Percentiles rank a stretch among this genome's conserved stretches.
These are phyloP conservation scores for Bradynema listronoti DNA, from an alignment of 1,140 invertebrate species.

Conservation along the genomic window DNA sequence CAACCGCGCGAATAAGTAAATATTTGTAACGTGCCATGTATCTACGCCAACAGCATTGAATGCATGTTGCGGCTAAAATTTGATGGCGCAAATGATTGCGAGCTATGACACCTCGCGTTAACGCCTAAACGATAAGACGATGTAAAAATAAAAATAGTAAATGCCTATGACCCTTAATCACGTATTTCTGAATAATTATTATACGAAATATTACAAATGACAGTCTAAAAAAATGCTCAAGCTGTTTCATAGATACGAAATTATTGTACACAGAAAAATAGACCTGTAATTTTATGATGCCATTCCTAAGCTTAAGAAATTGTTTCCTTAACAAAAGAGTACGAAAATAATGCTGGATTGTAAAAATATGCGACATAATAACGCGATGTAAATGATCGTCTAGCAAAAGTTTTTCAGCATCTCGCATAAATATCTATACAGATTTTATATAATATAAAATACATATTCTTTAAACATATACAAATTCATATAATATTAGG, in stretches of 20 bases:
- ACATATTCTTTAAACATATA: too few relatives aligned
- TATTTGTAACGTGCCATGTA: conserved; percentile 67
- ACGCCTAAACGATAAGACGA: conserved; percentile 47
- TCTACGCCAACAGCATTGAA: conserved; percentile 72
- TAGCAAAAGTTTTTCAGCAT: conserved; percentile 84
- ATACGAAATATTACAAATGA: too few relatives aligned
- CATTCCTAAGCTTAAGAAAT: conserved; percentile 70
- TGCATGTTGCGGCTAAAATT: conserved; percentile 67
- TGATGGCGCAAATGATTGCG: conserved; percentile 55
- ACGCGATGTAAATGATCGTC: conserved; percentile 78
- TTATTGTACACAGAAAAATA: too few relatives aligned
- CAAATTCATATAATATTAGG: too few relatives aligned
- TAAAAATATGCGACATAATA: conserved; percentile 82
- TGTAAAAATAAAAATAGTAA: conserved; percentile 1
- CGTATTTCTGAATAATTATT: neutral
- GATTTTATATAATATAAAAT: neutral
- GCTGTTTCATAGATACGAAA: too few relatives aligned
- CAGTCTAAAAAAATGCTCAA: too few relatives aligned
- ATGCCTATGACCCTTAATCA: neutral
- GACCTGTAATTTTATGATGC: conserved; percentile 71
- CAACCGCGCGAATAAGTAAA: conserved; percentile 63
- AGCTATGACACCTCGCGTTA: conserved; percentile 60
- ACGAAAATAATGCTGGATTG: conserved; percentile 83
- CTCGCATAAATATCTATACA: conserved; percentile 73
- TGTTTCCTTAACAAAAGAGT: conserved; percentile 70